Base-by-base conservation (phyloP, 1,140 invertebrate species). In the Doryteuthis pealeii region DNA sequence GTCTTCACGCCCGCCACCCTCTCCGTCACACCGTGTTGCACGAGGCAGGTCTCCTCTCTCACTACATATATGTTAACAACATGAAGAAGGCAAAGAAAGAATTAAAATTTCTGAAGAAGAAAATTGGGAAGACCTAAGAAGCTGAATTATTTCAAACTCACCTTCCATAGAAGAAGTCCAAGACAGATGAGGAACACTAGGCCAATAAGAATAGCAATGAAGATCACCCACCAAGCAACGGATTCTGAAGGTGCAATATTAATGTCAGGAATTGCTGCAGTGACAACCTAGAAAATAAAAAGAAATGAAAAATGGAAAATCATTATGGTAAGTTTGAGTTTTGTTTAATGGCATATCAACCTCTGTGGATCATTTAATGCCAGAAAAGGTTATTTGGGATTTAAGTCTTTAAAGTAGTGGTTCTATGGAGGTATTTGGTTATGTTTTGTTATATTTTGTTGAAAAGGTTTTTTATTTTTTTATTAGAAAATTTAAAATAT, bases 81-180 rank as follows among this genome's bases (percentile, higher is more conserved):
- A 18, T 26, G 10, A 32, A 68, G 66, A 68, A 62, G 22, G 22
- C 4, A 30, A 62, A 30, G 22, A 15, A 30, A 62, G 15, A 6
- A 5, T 30, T 26, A 4, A 15, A 15, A n/a, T n/a, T n/a, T 62
- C 15, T 62, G 22, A 15, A 62, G 15, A n/a, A 5, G 28, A 10
- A 14, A 31, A 68, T 68, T 22, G 30, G 22, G 6, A 4, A 68
- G 18, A 31, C n/a, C n/a, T n/a, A n/a, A n/a, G n/a, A n/a, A n/a
- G n/a, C n/a, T n/a, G n/a, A n/a, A n/a, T n/a, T n/a, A n/a, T n/a
- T n/a, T n/a, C n/a, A 54, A 1, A n/a, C 70, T 71, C 71, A 77
- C 76, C 76, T 77, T 77, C 76, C 76, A 77, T n/a, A 77, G 49
- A 70, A 73, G 68, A 22, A 77, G 40, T 49, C 72, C 76, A n/a